A percentile compares a stretch with the other conserved stretches of the same genome.
Evolutionary conservation across 2,797 vertebrate genomes (phyloP).

Genomic region (Eidolon dupreanum): DNA sequence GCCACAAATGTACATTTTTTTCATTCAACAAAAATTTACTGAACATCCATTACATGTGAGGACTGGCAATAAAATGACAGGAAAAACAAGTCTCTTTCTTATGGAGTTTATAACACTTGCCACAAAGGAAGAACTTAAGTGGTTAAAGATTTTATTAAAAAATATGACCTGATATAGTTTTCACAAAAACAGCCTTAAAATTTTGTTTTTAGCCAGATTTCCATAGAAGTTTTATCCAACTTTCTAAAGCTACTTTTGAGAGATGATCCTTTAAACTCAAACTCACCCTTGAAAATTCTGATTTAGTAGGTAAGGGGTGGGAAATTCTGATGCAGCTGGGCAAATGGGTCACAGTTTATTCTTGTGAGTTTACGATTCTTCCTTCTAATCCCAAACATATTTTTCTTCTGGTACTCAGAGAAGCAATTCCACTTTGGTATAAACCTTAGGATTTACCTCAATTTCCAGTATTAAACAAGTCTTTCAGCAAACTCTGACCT

Average conservation of each 20-base stretch:
- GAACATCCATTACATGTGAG: not conserved
- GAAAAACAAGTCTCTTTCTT: slow-evolving; percentile 36
- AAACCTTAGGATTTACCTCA: not conserved
- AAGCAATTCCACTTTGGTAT: not conserved
- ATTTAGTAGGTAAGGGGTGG: not conserved
- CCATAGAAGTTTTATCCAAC: not conserved
- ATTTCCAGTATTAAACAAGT: not conserved
- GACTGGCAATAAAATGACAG: not conserved
- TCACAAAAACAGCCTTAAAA: slow-evolving; percentile 48
- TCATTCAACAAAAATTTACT: slow-evolving; percentile 42
- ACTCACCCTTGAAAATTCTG: not conserved
- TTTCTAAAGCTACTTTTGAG: not conserved
- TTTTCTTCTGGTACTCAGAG: not conserved
- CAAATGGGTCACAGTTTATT: not conserved
- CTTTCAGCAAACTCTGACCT: not conserved
- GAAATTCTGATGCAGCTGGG: not conserved
- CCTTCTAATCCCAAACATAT: not conserved
- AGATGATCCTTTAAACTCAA: slow-evolving; percentile 21
- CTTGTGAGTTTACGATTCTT: not conserved
- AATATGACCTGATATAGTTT: not conserved
- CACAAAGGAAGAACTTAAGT: slow-evolving; percentile 32
- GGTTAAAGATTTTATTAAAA: slow-evolving; percentile 53
- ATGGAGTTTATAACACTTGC: not conserved
- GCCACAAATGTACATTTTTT: slow-evolving; percentile 3
- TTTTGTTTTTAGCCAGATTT: not conserved